Base-by-base conservation (phyloP, 2,888 invertebrate species). In the Kryphioiulus occultus region DNA sequence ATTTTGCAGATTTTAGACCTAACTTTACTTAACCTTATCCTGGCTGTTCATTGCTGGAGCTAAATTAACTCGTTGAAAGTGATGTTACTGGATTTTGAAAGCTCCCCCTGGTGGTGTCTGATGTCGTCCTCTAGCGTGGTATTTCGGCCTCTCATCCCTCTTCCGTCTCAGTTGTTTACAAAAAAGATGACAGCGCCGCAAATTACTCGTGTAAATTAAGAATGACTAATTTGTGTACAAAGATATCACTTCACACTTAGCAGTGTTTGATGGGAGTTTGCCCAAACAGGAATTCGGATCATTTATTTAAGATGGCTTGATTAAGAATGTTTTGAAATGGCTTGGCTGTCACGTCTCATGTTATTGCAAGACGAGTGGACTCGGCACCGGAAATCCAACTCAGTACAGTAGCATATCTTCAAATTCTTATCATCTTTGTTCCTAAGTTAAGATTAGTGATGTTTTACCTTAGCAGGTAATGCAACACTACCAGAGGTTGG, bases 111-210 rank as follows among this genome's bases (percentile, higher is more conserved):
- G 53, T 53, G n/a, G 53, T 53, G n/a, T 53, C 19, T n/a, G 53
- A 4, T 53, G 53, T 53, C 53, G 53, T 53, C n/a, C n/a, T 53
- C 4, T 19, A n/a, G 53, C 19, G n/a, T 53, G 53, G n/a, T 53
- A 53, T 19, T 53, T 19, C 53, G n/a, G 53, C 53, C 53, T 19
- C 53, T 9, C 53, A 19, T 53, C 53, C 53, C n/a, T 53, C 53
- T 53, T 53, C 53, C 3, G n/a, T n/a, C 53, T n/a, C 47, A 47
- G 53, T 53, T 53, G 53, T 53, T 53, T 53, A 53, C 53, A 53
- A 53, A 53, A 53, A 53, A 53, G 53, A 53, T 53, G 53, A 53
- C 53, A 53, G 53, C 53, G 53, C 53, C 53, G n/a, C 53, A 53
- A 53, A 53, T 53, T 53, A 53, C 53, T 53, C 53, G 15, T 53